These are phyloP conservation scores for Pangasius macronema DNA, from an alignment of 2,797 vertebrate genomes.

Conservation along the genomic window DNA sequence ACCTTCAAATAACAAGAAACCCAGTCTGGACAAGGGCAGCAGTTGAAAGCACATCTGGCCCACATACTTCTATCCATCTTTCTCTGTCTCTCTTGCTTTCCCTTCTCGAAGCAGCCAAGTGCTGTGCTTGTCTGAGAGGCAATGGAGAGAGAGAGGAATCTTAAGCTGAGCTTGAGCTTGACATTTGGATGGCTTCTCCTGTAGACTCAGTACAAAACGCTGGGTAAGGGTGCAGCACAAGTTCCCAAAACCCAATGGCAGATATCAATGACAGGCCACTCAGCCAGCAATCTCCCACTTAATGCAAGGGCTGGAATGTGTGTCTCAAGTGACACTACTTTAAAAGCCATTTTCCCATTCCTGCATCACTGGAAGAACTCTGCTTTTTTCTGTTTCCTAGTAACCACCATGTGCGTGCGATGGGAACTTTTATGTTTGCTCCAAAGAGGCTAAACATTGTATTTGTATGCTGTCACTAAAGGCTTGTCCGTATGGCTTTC, in stretches of 20 bases:
- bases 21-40: constrained; percentile 37
- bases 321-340: constrained; percentile 39
- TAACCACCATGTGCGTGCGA: constrained; percentile 51
- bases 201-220: constrained; percentile 39
- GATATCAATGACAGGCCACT: constrained; percentile 28
- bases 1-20: constrained; percentile 37
- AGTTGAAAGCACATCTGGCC: constrained; percentile 51
- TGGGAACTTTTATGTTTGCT: constrained; percentile 60
- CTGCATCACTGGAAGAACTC: constrained; percentile 49
- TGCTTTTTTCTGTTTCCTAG: constrained; percentile 54
- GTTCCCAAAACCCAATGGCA: constrained; percentile 42
- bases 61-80: constrained; percentile 12
- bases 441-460: constrained; percentile 46
- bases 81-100: constrained; percentile 17
- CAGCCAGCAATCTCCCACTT: constrained; percentile 43
- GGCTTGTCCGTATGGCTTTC: neutral
- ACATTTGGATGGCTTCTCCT: constrained; percentile 61
- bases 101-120: constrained; percentile 42
- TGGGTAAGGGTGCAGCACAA: constrained; percentile 43
- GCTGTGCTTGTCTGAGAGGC: constrained; percentile 58
- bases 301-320: constrained; percentile 41
- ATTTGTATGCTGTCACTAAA: constrained; percentile 47
- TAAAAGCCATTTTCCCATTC: constrained; percentile 44
- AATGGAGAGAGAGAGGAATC: constrained; percentile 43
- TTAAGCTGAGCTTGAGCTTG: constrained; percentile 56